These are phyloP conservation scores for Drosophila austrosaltans DNA, from an alignment of 2,888 invertebrate genomes.

Conservation along the genomic window DNA sequence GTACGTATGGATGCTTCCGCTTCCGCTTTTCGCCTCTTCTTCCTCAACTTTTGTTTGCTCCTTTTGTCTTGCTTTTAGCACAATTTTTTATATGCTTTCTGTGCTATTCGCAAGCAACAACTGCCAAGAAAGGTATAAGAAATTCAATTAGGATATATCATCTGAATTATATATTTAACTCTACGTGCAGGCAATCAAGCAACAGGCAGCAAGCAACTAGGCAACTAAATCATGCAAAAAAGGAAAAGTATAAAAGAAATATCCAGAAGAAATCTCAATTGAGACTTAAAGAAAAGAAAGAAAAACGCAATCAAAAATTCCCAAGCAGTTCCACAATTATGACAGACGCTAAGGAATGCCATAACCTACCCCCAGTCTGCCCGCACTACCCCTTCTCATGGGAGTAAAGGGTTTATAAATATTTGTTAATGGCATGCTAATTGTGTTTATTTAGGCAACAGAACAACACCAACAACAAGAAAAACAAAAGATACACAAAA, in stretches of 20 bases:
- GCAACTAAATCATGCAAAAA: constrained; percentile 8
- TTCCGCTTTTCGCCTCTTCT: not conserved
- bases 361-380: constrained; percentile 27
- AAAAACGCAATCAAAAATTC: constrained; percentile 11
- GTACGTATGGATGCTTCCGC: not conserved
- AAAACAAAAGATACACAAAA: constrained; percentile 20
- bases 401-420: constrained; percentile 38
- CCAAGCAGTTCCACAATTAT: constrained; percentile 6
- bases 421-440: constrained; percentile 63
- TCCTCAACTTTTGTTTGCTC: not conserved
- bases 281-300: constrained; percentile 1
- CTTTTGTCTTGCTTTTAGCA: constrained; percentile 4
- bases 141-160: constrained; percentile 13
- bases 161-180: constrained; percentile 2
- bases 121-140: not conserved
- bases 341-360: constrained; percentile 10
- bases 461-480: constrained; percentile 42
- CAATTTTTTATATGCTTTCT: not conserved
- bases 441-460: constrained; percentile 69
- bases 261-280: not conserved
- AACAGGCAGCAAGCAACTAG: not conserved
- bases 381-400: constrained; percentile 35
- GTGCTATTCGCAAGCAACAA: constrained; percentile 7
- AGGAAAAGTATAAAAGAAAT: not conserved
- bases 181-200: constrained; percentile 5